A percentile compares a stretch with the other conserved stretches of the same genome.
Evolutionary conservation across 2,113 vertebrate species (phyloP).

Genomic region (Polyodon spathula): DNA sequence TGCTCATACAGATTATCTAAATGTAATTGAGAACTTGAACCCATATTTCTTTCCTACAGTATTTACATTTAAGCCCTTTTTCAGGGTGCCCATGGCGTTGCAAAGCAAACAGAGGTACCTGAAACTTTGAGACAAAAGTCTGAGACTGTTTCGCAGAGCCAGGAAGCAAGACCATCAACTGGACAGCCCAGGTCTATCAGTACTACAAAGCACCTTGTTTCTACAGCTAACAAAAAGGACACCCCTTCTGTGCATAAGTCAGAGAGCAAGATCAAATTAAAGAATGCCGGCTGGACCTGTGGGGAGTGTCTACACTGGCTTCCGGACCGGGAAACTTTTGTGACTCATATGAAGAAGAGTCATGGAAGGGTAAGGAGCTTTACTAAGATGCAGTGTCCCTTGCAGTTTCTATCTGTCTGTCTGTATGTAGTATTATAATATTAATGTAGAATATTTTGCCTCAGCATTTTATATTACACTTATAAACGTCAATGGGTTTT

Average conservation of each 20-base stretch:
- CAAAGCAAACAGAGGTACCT: constrained; percentile 54
- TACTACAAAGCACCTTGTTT: constrained; percentile 26
- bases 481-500: too few species aligned
- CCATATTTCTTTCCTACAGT: background rate
- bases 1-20: background rate
- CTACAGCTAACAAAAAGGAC: constrained; percentile 36
- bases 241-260: constrained; percentile 35
- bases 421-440: too few species aligned
- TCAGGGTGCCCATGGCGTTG: constrained; percentile 69
- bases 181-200: constrained; percentile 30
- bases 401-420: too few species aligned
- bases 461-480: too few species aligned
- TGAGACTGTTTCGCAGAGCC: constrained; percentile 32
- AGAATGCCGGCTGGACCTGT: constrained; percentile 76
- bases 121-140: constrained; percentile 44
- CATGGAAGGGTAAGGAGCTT: constrained; percentile 72
- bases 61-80: background rate
- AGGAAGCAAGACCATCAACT: constrained; percentile 26
- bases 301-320: constrained; percentile 81
- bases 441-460: too few species aligned
- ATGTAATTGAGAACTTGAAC: constrained; percentile 1
- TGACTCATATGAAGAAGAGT: constrained; percentile 80
- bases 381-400: too few species aligned
- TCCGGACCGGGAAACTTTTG: constrained; percentile 76
- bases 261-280: constrained; percentile 47